phyloP scores from a whole-genome alignment of 92 coral and sea anemone genomes.

The Umimayanthus chanpuru region DNA sequence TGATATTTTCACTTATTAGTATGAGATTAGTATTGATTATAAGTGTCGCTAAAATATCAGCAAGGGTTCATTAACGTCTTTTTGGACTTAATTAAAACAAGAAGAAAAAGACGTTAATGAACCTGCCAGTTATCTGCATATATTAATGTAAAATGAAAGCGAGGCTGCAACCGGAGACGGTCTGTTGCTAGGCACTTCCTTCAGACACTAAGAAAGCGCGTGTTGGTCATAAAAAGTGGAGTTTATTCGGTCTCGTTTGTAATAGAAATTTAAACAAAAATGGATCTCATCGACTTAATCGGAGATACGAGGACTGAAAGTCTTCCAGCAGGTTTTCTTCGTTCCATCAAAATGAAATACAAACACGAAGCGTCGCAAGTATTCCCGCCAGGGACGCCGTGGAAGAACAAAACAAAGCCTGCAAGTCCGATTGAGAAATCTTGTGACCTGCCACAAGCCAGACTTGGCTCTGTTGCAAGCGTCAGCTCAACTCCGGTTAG shows the following conservation, averaged over 20 bases:
- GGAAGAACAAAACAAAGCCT: conserved; percentile 25
- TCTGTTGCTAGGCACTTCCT: not conserved
- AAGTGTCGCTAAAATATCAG: no score
- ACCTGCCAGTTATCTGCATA: no score
- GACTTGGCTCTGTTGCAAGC: conserved; percentile 67
- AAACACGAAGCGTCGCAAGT: conserved; percentile 91
- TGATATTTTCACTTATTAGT: no score
- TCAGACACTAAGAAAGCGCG: not conserved
- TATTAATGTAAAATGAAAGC: not conserved
- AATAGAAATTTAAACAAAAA: conserved; percentile 3
- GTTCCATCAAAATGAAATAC: conserved; percentile 90
- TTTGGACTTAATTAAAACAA: no score
- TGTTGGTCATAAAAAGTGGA: not conserved
- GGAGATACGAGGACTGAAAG: conserved; percentile 95
- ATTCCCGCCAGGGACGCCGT: conserved; percentile 82
- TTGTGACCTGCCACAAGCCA: conserved; percentile 8
- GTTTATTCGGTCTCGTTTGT: conserved; percentile 3
- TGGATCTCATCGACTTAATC: conserved; percentile 91
- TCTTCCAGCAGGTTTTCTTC: conserved; percentile 91
- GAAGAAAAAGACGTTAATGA: no score
- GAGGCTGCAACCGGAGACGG: not conserved
- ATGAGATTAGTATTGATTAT: no score
- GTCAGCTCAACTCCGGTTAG: conserved; percentile 74
- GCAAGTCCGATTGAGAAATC: conserved; percentile 4
- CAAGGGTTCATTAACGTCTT: no score